Base-by-base conservation (phyloP, 2,113 vertebrate species). In the Cyprinodon brontotheroides region DNA sequence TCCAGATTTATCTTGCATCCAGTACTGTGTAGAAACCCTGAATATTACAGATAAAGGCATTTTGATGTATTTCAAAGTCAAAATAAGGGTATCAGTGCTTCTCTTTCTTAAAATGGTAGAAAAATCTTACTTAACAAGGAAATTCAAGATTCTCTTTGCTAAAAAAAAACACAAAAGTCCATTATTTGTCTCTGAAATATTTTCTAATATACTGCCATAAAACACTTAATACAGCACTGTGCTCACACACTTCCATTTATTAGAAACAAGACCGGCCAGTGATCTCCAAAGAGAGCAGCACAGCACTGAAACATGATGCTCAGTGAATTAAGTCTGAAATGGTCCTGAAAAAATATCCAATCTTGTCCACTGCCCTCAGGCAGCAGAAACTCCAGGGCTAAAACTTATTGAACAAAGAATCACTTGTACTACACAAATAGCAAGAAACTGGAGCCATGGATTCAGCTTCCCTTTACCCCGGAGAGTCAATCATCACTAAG, bases 401-500 rank as follows among this genome's bases (percentile, higher is more conserved):
- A 82, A 89, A 92, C 80, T 77, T 79, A 77, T 45, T 79, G 82
- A 89, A 93, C 94, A 93, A 94, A 93, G 92, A 87, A 64, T 79
- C 91, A 90, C 90, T 93, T 93, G 92, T 92, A 88, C 76, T 82
- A 60, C 63, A 85, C 83, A 93, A 93, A 92, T 84, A 86, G 75
- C 81, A 73, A 63, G 91, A 92, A 93, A 94, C 81, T 83, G 90
- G 92, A 93, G 88, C 88, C 89, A 65, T 22, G 82, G 89, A 89
- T 77, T 89, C 84, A 73, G 84, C 87, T 86, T 86, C 72, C 78
- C 82, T 89, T 84, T 88, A 89, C 91, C 91, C 93, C 75, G 71
- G 92, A 92, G 92, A 92, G 85, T 90, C 90, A 92, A 93, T 93
- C 92, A 93, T 89, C 85, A 90, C 79, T 43, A 88, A 92, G 83